phyloP scores from a whole-genome alignment of 2,797 vertebrate genomes.

The Peromyscus attwateri region DNA sequence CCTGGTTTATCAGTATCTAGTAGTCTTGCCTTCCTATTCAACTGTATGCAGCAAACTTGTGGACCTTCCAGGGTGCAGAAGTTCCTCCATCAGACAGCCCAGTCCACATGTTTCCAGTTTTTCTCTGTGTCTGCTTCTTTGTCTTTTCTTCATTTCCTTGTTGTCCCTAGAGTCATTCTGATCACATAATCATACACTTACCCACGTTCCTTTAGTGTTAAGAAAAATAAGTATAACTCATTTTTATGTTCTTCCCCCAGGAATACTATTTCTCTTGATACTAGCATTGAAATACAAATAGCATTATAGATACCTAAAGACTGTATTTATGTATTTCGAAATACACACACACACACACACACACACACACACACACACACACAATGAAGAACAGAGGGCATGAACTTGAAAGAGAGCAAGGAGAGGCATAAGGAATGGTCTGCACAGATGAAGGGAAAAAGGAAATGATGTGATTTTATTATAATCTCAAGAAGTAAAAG shows the following conservation, averaged over 20 bases:
- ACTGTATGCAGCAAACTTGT: too few species aligned
- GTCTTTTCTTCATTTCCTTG: not conserved
- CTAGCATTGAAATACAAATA: not conserved
- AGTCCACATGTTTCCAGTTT: not conserved
- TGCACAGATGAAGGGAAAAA: not conserved
- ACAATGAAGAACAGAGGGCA: not conserved
- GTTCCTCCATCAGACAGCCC: not conserved
- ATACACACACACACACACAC: not conserved
- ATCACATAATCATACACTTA: not conserved
- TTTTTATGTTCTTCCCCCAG: not conserved
- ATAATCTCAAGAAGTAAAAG: not conserved
- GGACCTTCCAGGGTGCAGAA: not conserved
- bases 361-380: not conserved
- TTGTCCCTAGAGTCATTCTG: not conserved
- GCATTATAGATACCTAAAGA: not conserved
- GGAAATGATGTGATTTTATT: not conserved
- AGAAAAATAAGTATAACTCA: not conserved
- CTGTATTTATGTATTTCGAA: not conserved
- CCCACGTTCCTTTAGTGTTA: not conserved
- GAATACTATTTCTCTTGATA: not conserved
- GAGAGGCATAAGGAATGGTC: not conserved
- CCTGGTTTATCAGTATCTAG: not conserved
- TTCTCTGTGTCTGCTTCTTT: not conserved
- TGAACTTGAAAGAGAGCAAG: not conserved
- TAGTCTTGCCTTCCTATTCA: not conserved